Base-by-base conservation (phyloP, 2,113 vertebrate species). In the Lutjanus erythropterus region DNA sequence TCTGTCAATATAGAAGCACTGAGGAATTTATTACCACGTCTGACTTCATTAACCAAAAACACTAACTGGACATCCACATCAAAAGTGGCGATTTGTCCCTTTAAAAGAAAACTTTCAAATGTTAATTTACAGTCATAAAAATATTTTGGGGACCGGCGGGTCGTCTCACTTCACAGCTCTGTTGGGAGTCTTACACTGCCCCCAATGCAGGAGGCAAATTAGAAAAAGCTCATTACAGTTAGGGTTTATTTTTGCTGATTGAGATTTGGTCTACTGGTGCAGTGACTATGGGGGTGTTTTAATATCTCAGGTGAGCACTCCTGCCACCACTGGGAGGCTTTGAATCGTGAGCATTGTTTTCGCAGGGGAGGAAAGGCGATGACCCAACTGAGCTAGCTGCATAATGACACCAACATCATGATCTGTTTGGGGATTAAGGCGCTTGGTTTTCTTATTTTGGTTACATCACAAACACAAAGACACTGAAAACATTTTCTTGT, bases 251-350 rank as follows among this genome's bases (percentile, higher is more conserved):
- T 50, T 27, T 53, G 47, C 46, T 53, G 71, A 52, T n/a, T 21
- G 58, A 61, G 44, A 23, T 29, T 18, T 19, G 55, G 53, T 59
- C 9, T n/a, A 61, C 16, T 29, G 58, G 56, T 50, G 56, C 71
- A 27, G 23, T 16, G 59, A 52, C 33, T 49, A 41, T 15, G 23
- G 33, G 58, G 50, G 58, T 39, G 44, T 73, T 61, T 74, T 52
- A 62, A 74, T 50, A 62, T 29, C 71, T 62, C 46, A 74, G 71
- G 71, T 73, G 58, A 21, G 23, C 6, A 25, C 58, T 50, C 58
- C 31, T 25, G 56, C 29, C 42, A 11, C 70, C n/a, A 3, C 56
- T 5, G 56, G 44, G 70, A 72, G n/a, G 29, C 56, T 72, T 14
- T 39, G 5, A 27, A 50, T n/a, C 9, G 6, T 25, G 44, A 49